Base-by-base conservation (phyloP, 1,140 invertebrate species). In the Drosophila cardini region DNA sequence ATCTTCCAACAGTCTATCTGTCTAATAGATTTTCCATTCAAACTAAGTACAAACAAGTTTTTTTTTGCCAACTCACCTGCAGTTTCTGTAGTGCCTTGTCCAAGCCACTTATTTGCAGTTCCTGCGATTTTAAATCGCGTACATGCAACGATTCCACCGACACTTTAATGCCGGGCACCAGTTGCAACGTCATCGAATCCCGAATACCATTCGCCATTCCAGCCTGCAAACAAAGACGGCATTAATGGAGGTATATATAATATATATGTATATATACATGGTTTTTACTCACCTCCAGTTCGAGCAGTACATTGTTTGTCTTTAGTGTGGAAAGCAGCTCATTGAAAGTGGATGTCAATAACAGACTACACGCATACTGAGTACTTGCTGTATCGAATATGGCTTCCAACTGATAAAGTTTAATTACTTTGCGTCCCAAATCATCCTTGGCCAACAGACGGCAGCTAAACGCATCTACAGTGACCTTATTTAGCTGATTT, bases 71-170 rank as follows among this genome's bases (percentile, higher is more conserved):
- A 81, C 91, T 81, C 48, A 92, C 91, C 91, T 92, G 78, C 52
- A 92, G 70, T 56, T 84, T 91, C 57, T 90, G 81, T n/a, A 92
- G 55, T 21, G 90, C 79, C 69, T 86, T 91, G 48, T 92, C 91
- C 53, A 92, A 63, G 36, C 91, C 91, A 56, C 79, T 91, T 55
- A 92, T 75, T 36, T 84, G 81, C 53, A 92, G 53, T 45, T 90
- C 90, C 56, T 91, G 90, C 15, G 91, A 57, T 36, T 80, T 76
- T n/a, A 90, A 46, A 50, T 91, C 77, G 26, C 55, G 71, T 10
- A 90, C 42, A 3, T 75, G 70, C 36, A 92, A 15, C 11, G 69
- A 48, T 16, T 82, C 74, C 26, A 89, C 75, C 21, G 58, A 71
- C 10, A 91, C 87, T 63, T 87, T 90, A 67, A 92, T 76, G 21